Evolutionary conservation across 2,888 invertebrate species (phyloP), one percentile per base, ranked within the genome.

Genomic region (Colletes collaris): DNA sequence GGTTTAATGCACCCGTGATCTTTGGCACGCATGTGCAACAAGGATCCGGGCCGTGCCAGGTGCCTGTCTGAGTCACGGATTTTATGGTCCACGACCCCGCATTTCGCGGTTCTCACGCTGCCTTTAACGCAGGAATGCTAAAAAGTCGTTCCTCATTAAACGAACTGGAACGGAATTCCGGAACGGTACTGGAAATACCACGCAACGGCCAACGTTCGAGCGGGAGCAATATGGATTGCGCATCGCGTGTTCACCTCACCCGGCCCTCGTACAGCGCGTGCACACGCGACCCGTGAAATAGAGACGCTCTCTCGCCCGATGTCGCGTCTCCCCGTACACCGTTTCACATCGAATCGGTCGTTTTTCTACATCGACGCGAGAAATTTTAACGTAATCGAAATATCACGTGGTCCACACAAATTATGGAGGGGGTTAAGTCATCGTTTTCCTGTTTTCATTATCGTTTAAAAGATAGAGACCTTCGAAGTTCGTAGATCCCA

Each of bases 101-200:
- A 78, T 86, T 86, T 86, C 81, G 86, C 86, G 82, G 85, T 86
- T 86, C 86, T 86, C 86, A 86, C 86, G 86, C 83, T 79, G 86
- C 68, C 78, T 78, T 71, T 76, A 74, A 81, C 79, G 64, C 60
- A 74, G 85, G 86, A 86, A 86, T 86, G 86, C 53, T 83, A 84
- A 86, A 86, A 86, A 79, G 84, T 84, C 86, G 80, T 86, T 86
- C 78, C 86, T 86, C 86, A 86, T 86, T 86, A 86, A 86, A 86
- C 86, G 86, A 86, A 84, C 86, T 86, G 86, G 86, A 86, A 86
- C 86, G 86, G 85, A 86, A 86, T 86, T 86, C 86, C 86, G 83
- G 68, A 86, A 86, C 86, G 86, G 86, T 84, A 86, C 81, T 81
- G 82, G 70, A 68, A 86, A 86, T 86, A 82, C 79, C 81, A 64